phyloP scores from a whole-genome alignment of 2,797 vertebrate species.

The Geotrypetes seraphini region DNA sequence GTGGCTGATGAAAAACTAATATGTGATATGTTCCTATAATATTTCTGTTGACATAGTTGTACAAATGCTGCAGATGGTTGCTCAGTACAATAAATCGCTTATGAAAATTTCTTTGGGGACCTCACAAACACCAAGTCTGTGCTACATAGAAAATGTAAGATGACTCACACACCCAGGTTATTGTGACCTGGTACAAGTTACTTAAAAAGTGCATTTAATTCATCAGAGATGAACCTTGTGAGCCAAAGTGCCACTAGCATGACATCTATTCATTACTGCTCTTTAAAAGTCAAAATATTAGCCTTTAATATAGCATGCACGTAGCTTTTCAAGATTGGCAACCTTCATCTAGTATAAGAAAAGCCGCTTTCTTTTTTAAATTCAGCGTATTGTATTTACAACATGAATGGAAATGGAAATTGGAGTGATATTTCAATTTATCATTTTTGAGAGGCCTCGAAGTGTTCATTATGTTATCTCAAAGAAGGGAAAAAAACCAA shows the following conservation, averaged over 20 bases:
- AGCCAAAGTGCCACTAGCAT: conserved; percentile 7
- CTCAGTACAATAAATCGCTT: not conserved
- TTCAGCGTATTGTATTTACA: not conserved
- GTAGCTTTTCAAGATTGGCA: conserved; percentile 19
- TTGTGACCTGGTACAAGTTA: conserved; percentile 18
- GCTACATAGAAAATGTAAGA: conserved; percentile 7
- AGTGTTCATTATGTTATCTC: no score
- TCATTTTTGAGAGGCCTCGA: no score
- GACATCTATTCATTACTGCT: conserved; percentile 18
- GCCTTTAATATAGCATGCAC: conserved; percentile 1
- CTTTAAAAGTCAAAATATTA: conserved; percentile 30
- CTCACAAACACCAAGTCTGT: not conserved
- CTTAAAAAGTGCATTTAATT: conserved; percentile 30
- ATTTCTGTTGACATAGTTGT: no score
- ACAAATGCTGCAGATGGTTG: no score
- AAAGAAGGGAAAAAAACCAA: no score
- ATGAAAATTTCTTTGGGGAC: not conserved
- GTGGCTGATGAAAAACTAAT: no score
- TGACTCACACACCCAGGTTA: conserved; percentile 29
- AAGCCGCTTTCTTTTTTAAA: not conserved
- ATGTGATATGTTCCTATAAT: no score
- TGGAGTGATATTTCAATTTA: no score
- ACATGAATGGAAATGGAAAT: conserved; percentile 6
- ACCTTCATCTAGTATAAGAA: conserved; percentile 2
- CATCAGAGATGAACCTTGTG: conserved; percentile 21